Evolutionary conservation across 2,113 vertebrate genomes (phyloP).

Genomic region (Scolopax mira): DNA sequence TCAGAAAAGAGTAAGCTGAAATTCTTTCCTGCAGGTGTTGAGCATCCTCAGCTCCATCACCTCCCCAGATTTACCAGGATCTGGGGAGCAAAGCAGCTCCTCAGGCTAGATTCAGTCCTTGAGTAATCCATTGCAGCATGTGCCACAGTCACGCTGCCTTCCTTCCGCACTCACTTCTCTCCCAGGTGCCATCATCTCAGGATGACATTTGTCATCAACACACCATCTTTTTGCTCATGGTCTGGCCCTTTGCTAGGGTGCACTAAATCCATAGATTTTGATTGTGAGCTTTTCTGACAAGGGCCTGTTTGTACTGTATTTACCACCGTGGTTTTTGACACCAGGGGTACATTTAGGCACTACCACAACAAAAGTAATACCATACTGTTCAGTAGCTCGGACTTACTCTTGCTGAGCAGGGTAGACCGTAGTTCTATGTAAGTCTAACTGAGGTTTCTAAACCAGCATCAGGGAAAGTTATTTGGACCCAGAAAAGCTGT

Average conservation of each 20-base stretch:
- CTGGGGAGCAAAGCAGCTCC: background rate
- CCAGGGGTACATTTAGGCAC: background rate
- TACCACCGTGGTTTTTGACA: fast-evolving
- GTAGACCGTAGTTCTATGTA: background rate
- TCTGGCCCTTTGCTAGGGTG: background rate
- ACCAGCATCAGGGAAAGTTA: background rate
- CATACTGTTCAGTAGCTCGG: background rate
- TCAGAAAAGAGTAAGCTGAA: background rate
- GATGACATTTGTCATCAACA: background rate
- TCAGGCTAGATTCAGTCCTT: background rate
- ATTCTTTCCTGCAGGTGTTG: background rate
- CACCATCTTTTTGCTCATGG: background rate
- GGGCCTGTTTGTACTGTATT: background rate
- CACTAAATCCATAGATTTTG: background rate
- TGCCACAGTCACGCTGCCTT: background rate
- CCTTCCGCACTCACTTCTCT: background rate
- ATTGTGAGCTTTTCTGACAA: background rate
- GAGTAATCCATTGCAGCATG: background rate
- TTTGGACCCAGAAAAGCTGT: background rate
- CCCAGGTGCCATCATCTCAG: background rate
- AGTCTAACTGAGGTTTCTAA: background rate
- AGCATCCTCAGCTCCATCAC: background rate
- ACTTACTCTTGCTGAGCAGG: background rate
- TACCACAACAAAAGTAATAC: background rate
- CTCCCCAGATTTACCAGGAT: background rate